Evolutionary conservation across 1,140 invertebrate species (phyloP), one percentile per base, ranked within the genome.

Genomic region (Halesus radiatus): DNA sequence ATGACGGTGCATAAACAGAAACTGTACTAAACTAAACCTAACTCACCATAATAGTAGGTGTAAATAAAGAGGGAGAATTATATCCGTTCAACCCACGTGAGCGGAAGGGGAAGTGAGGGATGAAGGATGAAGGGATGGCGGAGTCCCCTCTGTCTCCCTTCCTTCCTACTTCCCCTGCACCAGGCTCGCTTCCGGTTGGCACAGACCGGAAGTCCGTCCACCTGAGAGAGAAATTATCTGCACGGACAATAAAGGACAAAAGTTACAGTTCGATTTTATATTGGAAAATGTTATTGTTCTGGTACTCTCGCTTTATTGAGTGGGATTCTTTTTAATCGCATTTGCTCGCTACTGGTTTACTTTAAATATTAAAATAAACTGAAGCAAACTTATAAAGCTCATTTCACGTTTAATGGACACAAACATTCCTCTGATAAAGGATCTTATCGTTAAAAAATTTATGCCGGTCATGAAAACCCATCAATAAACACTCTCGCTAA

Each of bases 201-300:
- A 29, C 23, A 29, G 62, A 66, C 62, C 62, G 62, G 62, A 66
- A 26, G 29, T 66, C 62, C 62, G 62, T 26, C 62, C 62, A 66
- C 62, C 62, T 66, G 62, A 66, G 62, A 66, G 62, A 22, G 62
- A 29, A 66, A 66, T 66, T 66, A 66, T 66, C 62, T 66, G 16
- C 16, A 26, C 62, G 62, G 62, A 66, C 62, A n/a, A 32, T 66
- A 66, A 22, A 29, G 62, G 62, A 66, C 29, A 66, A 66, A 66
- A 66, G 26, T 66, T 66, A 3, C 22, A 29, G 62, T 32, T 29
- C 62, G 62, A 66, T 66, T 66, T 29, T 22, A 26, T n/a, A 45
- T 45, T 45, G 37, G 37, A 13, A 45, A 13, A 8, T 45, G 37
- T 45, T 45, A 45, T 45, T 45, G 37, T 45, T 45, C 37, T 10